A percentile compares a stretch with the other conserved stretches of the same genome.
These are phyloP conservation scores for Triplophysa bombifrons DNA, from an alignment of 2,797 vertebrate genomes.

Conservation along the genomic window DNA sequence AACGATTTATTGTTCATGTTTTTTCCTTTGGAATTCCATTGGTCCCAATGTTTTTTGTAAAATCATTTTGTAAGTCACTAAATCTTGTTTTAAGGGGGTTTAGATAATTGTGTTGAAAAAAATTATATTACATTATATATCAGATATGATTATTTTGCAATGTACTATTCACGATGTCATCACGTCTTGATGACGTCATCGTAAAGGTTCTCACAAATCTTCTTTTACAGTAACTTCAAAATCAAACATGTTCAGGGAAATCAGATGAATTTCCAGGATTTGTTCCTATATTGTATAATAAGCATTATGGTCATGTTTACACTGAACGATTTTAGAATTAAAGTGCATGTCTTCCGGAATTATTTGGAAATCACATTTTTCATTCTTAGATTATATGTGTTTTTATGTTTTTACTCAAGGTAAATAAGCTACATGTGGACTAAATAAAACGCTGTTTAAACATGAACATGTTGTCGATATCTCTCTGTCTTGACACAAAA, in stretches of 20 bases:
- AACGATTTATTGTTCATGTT: too few species aligned
- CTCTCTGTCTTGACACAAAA: not conserved
- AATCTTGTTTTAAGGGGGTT: too few species aligned
- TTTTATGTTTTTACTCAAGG: slow-evolving; percentile 54
- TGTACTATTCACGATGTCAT: too few species aligned
- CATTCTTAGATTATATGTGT: slow-evolving; percentile 4
- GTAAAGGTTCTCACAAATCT: not conserved
- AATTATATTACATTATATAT: too few species aligned
- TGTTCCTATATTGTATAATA: slow-evolving; percentile 41
- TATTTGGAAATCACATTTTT: slow-evolving; percentile 45
- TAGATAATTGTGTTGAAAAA: too few species aligned
- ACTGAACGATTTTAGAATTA: slow-evolving; percentile 60
- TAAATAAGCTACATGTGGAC: slow-evolving; percentile 78
- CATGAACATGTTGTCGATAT: slow-evolving; percentile 25
- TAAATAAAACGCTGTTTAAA: slow-evolving; percentile 68
- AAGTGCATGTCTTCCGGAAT: slow-evolving; percentile 65
- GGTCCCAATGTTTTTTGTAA: too few species aligned
- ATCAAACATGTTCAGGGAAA: not conserved
- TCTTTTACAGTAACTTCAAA: slow-evolving; percentile 59
- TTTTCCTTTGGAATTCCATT: too few species aligned
- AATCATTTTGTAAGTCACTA: too few species aligned
- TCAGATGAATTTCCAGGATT: slow-evolving; percentile 32
- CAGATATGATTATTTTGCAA: too few species aligned
- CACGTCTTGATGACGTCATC: not conserved
- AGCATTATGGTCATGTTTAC: slow-evolving; percentile 64